Base-by-base conservation (phyloP, 2,888 invertebrate species). In the Cataglyphis cursor region DNA sequence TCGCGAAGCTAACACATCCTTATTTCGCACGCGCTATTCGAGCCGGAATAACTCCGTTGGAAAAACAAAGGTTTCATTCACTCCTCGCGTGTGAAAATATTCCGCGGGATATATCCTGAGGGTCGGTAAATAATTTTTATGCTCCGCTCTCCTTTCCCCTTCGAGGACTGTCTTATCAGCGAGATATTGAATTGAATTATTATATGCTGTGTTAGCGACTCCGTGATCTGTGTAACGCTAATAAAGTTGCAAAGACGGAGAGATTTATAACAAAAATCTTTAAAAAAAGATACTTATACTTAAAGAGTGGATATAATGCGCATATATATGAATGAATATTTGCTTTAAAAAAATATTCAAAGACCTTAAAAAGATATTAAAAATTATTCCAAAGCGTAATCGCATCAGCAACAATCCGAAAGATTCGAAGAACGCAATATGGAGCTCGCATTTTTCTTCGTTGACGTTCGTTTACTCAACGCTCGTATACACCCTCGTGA, bases 391-490 rank as follows among this genome's bases (percentile, higher is more conserved):
- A 59, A 87, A 87, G 75, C 51, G 84, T 65, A 72, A 87, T 87
- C 80, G 84, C 73, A 84, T 81, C 75, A 61, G 44, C 24, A n/a
- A 51, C n/a, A 48, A 51, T 70, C 48, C 86, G 62, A 80, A 75
- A 82, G 82, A 83, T 72, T 62, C 70, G 82, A 76, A 78, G 84
- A 72, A 74, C 48, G 82, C 62, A 66, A 82, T 62, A 85, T 85
- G 86, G 83, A 80, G 85, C 85, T 86, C 85, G 89, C 87, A 88
- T 92, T 89, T 89, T 88, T 85, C 85, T 80, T 83, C 88, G 88
- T 51, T 88, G 89, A 88, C 89, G 88, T 87, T 89, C 88, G 84
- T 89, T 89, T 82, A 89, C 87, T 81, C 89, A 88, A 87, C 87
- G 85, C 87, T 81, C 70, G 78, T 66, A 75, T 68, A 57, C 54